Percentiles rank a stretch among this genome's conserved stretches.
Conservation (phyloP, 2,113 vertebrate species). For the Micromys minutus region DNA sequence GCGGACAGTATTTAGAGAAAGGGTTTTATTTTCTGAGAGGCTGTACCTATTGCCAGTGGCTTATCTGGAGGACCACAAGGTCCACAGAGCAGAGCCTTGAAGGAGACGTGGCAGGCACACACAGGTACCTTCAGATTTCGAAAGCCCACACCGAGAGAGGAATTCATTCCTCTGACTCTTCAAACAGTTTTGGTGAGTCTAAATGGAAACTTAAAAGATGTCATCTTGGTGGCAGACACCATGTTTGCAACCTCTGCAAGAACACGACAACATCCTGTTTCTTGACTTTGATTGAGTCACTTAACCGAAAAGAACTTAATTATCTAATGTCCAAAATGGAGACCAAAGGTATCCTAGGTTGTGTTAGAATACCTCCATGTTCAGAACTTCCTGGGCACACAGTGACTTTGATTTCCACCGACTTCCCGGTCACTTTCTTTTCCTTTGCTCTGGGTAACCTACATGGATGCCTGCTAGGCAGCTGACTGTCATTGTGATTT, state of each 20-base stretch:
- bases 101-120: rapidly evolving
- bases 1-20: rapidly evolving
- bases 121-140: rapidly evolving
- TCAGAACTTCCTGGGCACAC: not conserved
- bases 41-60: not conserved
- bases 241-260: not conserved
- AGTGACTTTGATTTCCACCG: not conserved
- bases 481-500: not conserved
- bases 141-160: not conserved
- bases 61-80: not conserved
- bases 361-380: not conserved
- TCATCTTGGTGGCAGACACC: conserved; percentile 18
- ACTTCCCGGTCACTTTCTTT: not conserved
- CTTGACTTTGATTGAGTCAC: conserved; percentile 56
- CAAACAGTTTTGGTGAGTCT: not conserved
- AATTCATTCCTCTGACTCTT: not conserved
- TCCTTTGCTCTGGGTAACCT: not conserved
- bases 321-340: not conserved
- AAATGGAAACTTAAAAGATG: not conserved
- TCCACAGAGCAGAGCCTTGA: not conserved
- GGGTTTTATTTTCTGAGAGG: conserved; percentile 27
- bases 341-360: not conserved
- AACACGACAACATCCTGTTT: not conserved
- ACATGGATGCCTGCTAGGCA: not conserved
- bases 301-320: not conserved